Percentiles rank a stretch among this genome's conserved stretches.
Evolutionary conservation across 2,888 invertebrate species (phyloP).

Genomic region (Euzetes globulus): DNA sequence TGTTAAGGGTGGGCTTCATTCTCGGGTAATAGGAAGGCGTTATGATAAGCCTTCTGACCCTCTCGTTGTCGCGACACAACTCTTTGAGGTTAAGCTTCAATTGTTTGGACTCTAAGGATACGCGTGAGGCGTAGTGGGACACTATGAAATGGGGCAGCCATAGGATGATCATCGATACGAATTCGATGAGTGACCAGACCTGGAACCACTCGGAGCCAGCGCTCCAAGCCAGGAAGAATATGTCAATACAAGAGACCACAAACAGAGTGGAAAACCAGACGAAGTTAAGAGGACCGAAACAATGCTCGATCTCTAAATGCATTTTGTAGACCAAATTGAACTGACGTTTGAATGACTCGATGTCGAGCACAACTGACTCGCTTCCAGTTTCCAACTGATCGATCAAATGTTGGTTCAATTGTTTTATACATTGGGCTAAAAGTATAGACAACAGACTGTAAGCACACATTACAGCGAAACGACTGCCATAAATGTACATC

Average conservation of each 20-base stretch:
- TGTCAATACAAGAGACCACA: slow-evolving; percentile 35
- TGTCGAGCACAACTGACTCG: not conserved
- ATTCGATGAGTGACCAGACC: slow-evolving; percentile 32
- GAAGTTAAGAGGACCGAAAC: slow-evolving; percentile 34
- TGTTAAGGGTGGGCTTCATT: slow-evolving; percentile 31
- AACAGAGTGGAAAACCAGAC: slow-evolving; percentile 33
- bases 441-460: slow-evolving; percentile 33
- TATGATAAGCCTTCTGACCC: slow-evolving; percentile 10
- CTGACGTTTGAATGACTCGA: slow-evolving; percentile 29
- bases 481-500: slow-evolving; percentile 31
- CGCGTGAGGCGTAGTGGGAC: slow-evolving; percentile 22
- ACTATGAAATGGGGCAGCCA: slow-evolving; percentile 34
- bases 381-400: slow-evolving; percentile 10
- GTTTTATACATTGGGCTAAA: slow-evolving; percentile 28
- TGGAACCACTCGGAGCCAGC: slow-evolving; percentile 33
- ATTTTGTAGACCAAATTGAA: slow-evolving; percentile 33
- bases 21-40: slow-evolving; percentile 25
- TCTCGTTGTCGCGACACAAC: slow-evolving; percentile 30
- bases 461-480: slow-evolving; percentile 33
- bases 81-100: slow-evolving; percentile 34
- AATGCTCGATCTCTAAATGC: slow-evolving; percentile 33
- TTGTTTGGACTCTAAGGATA: slow-evolving; percentile 25
- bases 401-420: slow-evolving; percentile 10
- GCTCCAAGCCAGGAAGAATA: slow-evolving; percentile 34
- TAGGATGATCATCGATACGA: slow-evolving; percentile 33